Evolutionary conservation across 2,888 invertebrate genomes (phyloP), one percentile per base, ranked within the genome.

Genomic region (Celastrina argiolus): DNA sequence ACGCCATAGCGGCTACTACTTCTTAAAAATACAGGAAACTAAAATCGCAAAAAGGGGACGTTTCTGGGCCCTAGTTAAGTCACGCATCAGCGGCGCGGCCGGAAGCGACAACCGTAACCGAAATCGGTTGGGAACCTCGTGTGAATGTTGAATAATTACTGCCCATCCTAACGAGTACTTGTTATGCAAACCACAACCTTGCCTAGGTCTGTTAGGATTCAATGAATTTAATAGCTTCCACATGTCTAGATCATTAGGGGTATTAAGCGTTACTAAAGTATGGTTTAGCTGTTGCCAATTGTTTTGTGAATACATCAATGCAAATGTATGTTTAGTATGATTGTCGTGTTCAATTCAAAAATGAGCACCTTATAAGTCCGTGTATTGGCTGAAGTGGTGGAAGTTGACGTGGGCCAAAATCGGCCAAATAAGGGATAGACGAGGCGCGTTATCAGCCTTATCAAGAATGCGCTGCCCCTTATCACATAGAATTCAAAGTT

Each of bases 81-180:
- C 51, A 51, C 51, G 51, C 51, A 12, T 14, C 51, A 6, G 51
- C 51, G 22, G 22, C 12, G 5, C 12, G 14, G 8, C 51, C 51
- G 51, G 51, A 51, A 51, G 51, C 22, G 51, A 51, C 10, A 0
- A 12, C 51, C 14, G 51, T 22, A 7, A 5, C 51, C 51, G 51
- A 51, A 51, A 51, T 51, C 22, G 26, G 51, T 51, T 51, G 22
- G 22, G 51, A 26, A 14, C 51, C 51, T 26, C 22, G 22, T 22
- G 51, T 36, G 36, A 10, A 36, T 36, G 26, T 51, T 51, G 51
- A 51, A 26, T 51, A 51, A 51, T 51, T 51, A 51, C 22, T 51
- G 51, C 26, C 51, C 22, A 51, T 51, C 18, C 51, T 51, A 51
- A 22, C 22, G 51, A 22, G 51, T 12, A 22, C 22, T 51, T 51